phyloP scores from a whole-genome alignment of 2,113 vertebrate species.

The Odocoileus virginianus region DNA sequence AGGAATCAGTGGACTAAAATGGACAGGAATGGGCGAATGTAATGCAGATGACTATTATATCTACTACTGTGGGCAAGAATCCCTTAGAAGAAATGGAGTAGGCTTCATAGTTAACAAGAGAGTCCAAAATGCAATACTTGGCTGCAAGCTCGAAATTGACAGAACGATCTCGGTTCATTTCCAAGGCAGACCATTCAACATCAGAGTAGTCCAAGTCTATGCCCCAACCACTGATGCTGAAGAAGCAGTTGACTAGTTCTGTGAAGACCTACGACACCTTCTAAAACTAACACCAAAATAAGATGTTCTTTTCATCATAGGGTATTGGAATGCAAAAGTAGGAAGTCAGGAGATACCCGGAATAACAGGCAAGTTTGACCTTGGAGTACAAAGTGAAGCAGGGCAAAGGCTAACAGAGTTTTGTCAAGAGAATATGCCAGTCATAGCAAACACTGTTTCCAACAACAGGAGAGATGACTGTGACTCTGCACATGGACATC shows the following conservation, averaged over 20 bases:
- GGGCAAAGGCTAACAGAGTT: background rate
- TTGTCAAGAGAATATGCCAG: background rate
- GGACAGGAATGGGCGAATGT: background rate
- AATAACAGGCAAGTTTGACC: background rate
- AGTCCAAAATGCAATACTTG: background rate
- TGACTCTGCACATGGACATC: background rate
- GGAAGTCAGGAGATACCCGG: background rate
- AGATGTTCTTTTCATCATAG: background rate
- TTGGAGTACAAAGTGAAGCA: background rate
- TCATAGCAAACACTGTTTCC: background rate
- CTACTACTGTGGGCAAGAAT: background rate
- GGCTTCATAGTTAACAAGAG: background rate
- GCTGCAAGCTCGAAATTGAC: background rate
- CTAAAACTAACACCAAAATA: background rate
- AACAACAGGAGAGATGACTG: background rate
- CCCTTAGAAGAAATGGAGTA: background rate
- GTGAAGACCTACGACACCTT: background rate
- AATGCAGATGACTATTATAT: background rate
- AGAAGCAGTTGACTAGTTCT: background rate
- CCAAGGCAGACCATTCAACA: background rate
- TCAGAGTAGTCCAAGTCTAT: background rate
- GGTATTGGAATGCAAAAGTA: background rate
- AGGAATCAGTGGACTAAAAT: background rate
- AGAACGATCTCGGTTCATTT: background rate
- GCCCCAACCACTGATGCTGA: background rate